phyloP scores from a whole-genome alignment of 2,113 vertebrate genomes.

The Gopherus flavomarginatus region DNA sequence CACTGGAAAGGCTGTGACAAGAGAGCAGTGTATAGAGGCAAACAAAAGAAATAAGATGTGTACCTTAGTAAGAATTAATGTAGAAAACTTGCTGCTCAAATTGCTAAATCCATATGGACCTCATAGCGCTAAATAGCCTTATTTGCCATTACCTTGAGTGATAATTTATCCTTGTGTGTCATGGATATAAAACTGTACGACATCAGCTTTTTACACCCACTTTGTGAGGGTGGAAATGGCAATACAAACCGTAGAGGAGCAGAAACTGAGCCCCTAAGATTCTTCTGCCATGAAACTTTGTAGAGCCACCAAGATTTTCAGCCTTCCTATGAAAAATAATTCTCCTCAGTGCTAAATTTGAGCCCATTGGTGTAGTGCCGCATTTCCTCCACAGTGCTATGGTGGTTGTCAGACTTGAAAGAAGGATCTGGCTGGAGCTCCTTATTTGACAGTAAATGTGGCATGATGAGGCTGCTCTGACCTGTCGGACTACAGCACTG shows the following conservation, averaged over 20 bases:
- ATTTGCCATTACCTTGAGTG: background rate
- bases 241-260: background rate
- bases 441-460: background rate
- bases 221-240: background rate
- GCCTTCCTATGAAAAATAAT: background rate
- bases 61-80: background rate
- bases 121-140: background rate
- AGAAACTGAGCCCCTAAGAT: background rate
- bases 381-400: background rate
- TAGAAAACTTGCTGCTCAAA: background rate
- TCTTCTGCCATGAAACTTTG: background rate
- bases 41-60: background rate
- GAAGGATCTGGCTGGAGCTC: background rate
- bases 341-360: background rate
- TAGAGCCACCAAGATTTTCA: constrained; percentile 2
- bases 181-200: background rate
- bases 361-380: background rate
- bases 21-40: background rate
- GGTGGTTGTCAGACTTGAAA: background rate
- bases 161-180: background rate
- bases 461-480: background rate
- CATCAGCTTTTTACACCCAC: background rate
- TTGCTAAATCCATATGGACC: background rate
- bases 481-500: background rate
- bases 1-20: background rate